Evolutionary conservation across 2,888 invertebrate species (phyloP).

Genomic region (Drosophila algonquin): DNA sequence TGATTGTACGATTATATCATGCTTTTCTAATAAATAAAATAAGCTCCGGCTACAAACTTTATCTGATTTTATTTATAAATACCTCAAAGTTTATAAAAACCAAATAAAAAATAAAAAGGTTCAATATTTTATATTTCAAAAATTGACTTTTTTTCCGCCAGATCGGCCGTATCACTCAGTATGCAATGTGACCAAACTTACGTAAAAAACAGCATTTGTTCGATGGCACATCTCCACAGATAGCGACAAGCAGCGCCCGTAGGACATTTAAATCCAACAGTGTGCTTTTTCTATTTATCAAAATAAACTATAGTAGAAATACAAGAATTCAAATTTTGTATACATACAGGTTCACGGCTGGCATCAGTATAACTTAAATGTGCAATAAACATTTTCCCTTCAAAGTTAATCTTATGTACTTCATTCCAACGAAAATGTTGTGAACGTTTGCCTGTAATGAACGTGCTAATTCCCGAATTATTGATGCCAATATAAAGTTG

Average conservation of each 20-base stretch:
- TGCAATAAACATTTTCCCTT: slow-evolving; percentile 98
- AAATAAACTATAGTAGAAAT: background rate
- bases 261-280: slow-evolving; percentile 97
- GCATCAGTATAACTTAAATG: slow-evolving; percentile 97
- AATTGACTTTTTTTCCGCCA: too few species aligned
- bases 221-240: slow-evolving; percentile 98
- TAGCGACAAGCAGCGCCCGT: slow-evolving; percentile 96
- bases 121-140: too few species aligned
- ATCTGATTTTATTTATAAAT: too few species aligned
- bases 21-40: too few species aligned
- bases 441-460: slow-evolving; percentile 95
- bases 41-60: too few species aligned
- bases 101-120: too few species aligned
- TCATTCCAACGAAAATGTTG: slow-evolving; percentile 98
- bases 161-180: too few species aligned
- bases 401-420: slow-evolving; percentile 97
- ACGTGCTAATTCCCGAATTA: slow-evolving; percentile 96
- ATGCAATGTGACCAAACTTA: slow-evolving; percentile 84
- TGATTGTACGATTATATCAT: too few species aligned
- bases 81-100: too few species aligned
- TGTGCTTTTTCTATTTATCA: slow-evolving; percentile 92
- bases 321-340: too few species aligned
- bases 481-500: slow-evolving; percentile 97
- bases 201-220: slow-evolving; percentile 99
- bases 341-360: slow-evolving; percentile 84